phyloP scores from a whole-genome alignment of 1,140 invertebrate species.

The Panonychus citri region DNA sequence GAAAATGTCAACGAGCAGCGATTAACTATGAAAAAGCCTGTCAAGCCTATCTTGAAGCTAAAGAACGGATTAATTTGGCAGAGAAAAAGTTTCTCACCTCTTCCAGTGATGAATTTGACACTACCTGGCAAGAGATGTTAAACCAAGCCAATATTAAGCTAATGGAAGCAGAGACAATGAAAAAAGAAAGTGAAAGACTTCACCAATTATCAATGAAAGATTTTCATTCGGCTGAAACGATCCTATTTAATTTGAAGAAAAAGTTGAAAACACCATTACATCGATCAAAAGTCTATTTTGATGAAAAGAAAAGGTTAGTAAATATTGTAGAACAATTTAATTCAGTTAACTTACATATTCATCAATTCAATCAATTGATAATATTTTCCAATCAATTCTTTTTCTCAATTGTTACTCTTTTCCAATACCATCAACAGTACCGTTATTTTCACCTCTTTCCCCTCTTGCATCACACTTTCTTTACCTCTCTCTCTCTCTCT shows the following conservation, averaged over 20 bases:
- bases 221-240: slow-evolving; percentile 14
- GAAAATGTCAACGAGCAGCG: slow-evolving; percentile 65
- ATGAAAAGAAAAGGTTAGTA: slow-evolving; percentile 22
- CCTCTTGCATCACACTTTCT: no score
- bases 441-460: no score
- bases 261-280: slow-evolving; percentile 47
- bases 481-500: no score
- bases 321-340: not conserved
- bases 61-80: slow-evolving; percentile 74
- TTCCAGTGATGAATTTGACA: slow-evolving; percentile 44
- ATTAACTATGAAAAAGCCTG: slow-evolving; percentile 71
- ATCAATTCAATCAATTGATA: no score
- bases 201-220: slow-evolving; percentile 44
- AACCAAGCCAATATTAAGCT: slow-evolving; percentile 83
- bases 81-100: slow-evolving; percentile 53
- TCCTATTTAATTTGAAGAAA: slow-evolving; percentile 42
- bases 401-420: no score
- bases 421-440: no score
- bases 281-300: slow-evolving; percentile 41
- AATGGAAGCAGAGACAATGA: slow-evolving; percentile 70
- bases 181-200: slow-evolving; percentile 61
- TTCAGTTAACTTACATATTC: no score
- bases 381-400: no score
- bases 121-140: slow-evolving; percentile 93
- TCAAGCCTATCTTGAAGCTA: slow-evolving; percentile 73